Percentiles rank a stretch among this genome's conserved stretches.
These are phyloP conservation scores for Enteromius treurensis DNA, from an alignment of 2,797 vertebrate species.

Conservation along the genomic window DNA sequence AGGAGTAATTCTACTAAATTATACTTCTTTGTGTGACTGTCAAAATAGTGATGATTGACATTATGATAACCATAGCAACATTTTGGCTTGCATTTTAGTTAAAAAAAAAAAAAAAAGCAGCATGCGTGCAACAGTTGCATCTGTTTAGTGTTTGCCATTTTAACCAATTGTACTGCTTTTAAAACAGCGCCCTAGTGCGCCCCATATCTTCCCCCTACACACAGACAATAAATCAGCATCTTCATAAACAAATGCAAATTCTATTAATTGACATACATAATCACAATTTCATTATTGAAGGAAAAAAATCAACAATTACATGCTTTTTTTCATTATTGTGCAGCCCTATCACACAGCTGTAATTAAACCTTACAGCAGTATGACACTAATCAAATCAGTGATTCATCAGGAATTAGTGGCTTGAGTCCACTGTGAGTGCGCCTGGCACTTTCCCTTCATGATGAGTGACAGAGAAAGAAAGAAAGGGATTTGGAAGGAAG, in stretches of 20 bases:
- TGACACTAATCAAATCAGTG: slow-evolving; percentile 50
- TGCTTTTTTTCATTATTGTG: neutral
- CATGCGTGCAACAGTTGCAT: neutral
- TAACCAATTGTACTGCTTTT: neutral
- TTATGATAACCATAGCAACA: neutral
- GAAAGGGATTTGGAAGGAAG: neutral
- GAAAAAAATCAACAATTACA: neutral
- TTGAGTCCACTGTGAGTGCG: slow-evolving; percentile 66
- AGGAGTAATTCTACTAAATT: neutral
- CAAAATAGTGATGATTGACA: neutral
- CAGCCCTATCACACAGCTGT: neutral
- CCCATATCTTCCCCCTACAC: neutral
- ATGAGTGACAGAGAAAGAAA: slow-evolving; percentile 13
- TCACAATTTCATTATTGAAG: neutral
- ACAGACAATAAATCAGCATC: neutral
- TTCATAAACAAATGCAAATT: neutral
- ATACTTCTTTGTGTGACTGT: neutral
- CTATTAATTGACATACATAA: neutral
- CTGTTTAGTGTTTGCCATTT: neutral
- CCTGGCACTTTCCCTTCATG: slow-evolving; percentile 13
- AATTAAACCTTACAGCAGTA: slow-evolving; percentile 31
- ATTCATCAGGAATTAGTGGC: slow-evolving; percentile 63
- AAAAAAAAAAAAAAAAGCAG: neutral
- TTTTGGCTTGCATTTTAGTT: neutral
- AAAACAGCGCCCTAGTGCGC: neutral